Base-by-base conservation (phyloP, 2,888 invertebrate genomes). In the Nineta flava region DNA sequence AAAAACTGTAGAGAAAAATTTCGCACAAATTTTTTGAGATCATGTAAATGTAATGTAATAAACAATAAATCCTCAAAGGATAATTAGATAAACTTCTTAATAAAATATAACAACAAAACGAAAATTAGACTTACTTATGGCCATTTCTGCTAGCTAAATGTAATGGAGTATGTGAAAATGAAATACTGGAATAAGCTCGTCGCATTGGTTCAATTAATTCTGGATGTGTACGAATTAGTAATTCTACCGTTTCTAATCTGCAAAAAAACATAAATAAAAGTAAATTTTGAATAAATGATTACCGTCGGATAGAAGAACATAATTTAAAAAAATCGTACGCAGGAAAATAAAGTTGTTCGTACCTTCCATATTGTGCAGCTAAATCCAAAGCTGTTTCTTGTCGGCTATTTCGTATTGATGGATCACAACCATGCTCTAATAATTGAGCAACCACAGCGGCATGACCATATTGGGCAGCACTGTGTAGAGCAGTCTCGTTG, bases 71-170 rank as follows among this genome's bases (percentile, higher is more conserved):
- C n/a, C n/a, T n/a, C n/a, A n/a, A n/a, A n/a, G n/a, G n/a, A n/a
- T n/a, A n/a, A n/a, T n/a, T n/a, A n/a, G n/a, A n/a, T n/a, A n/a
- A n/a, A n/a, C n/a, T n/a, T n/a, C n/a, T n/a, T n/a, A n/a, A n/a
- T n/a, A n/a, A n/a, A n/a, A n/a, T n/a, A n/a, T n/a, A n/a, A n/a
- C 7, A 26, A 26, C 4, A 6, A 26, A 26, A 26, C 6, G 26
- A 26, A 26, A 26, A 26, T 26, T 26, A 13, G 35, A 75, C 80
- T 79, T 64, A 87, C 86, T 83, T 83, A 68, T 88, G 87, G 6
- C 95, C 96, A 70, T 93, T 91, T 56, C 88, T 81, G 63, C 91
- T 87, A 53, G 95, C 95, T 55, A 92, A 74, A 66, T 95, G 95
- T n/a, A 96, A 74, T 1, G 93, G 87, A 9, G 94, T 86, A 61